Evolutionary conservation across 2,888 invertebrate genomes (phyloP).

Genomic region (Hirtodrosophila trivittata): DNA sequence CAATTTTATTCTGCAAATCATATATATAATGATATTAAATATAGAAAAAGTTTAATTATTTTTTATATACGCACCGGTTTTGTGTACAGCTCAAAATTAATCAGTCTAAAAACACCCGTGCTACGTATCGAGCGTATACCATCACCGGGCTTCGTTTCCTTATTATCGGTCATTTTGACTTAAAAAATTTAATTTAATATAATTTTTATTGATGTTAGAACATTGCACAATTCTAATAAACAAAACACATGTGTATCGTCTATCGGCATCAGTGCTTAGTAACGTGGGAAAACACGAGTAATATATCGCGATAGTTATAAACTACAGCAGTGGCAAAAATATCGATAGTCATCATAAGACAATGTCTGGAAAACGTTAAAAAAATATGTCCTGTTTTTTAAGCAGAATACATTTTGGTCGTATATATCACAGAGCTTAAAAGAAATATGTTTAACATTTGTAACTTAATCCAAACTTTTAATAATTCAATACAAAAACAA

Average conservation of each 20-base stretch:
- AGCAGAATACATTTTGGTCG: too few relatives aligned
- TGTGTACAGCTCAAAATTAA: slow-evolving; percentile 95
- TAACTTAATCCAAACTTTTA: too few relatives aligned
- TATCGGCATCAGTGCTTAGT: slow-evolving; percentile 19
- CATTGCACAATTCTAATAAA: slow-evolving; percentile 52
- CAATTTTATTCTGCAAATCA: slow-evolving; percentile 90
- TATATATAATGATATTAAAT: too few relatives aligned
- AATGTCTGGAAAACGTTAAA: too few relatives aligned
- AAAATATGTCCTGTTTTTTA: too few relatives aligned
- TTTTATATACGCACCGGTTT: slow-evolving; percentile 90
- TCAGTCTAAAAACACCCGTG: slow-evolving; percentile 90
- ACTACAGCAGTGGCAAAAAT: too few relatives aligned
- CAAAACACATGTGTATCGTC: slow-evolving; percentile 16
- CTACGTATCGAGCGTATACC: slow-evolving; percentile 83
- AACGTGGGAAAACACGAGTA: too few relatives aligned
- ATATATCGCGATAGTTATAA: too few relatives aligned
- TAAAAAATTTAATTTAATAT: background rate
- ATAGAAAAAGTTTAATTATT: slow-evolving; percentile 52
- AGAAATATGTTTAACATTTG: too few relatives aligned
- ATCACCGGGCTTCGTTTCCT: slow-evolving; percentile 65
- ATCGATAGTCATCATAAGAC: too few relatives aligned
- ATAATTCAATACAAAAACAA: too few relatives aligned
- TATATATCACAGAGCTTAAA: too few relatives aligned
- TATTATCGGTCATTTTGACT: slow-evolving; percentile 45
- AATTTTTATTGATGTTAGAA: background rate